phyloP scores from a whole-genome alignment of 2,797 vertebrate genomes.

The Alauda arvensis region DNA sequence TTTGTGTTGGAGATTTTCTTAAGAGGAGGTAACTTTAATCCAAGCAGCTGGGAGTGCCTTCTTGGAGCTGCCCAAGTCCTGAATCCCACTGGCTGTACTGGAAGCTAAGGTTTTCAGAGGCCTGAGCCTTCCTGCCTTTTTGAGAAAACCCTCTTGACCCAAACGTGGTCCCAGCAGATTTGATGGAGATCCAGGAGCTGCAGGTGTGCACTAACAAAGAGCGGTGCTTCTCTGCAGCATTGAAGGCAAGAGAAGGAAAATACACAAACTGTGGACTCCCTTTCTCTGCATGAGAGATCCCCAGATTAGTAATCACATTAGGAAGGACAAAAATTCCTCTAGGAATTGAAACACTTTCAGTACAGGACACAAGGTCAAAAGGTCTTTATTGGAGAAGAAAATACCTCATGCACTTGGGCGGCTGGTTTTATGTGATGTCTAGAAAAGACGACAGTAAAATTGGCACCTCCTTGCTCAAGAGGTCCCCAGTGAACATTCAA shows the following conservation, averaged over 20 bases:
- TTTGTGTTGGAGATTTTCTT: background rate
- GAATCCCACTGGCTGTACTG: background rate
- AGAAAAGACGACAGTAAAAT: conserved; percentile 50
- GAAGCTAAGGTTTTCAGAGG: background rate
- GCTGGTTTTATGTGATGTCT: conserved; percentile 40
- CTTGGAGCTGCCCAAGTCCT: background rate
- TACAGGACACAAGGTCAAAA: conserved; percentile 37
- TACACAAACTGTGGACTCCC: background rate
- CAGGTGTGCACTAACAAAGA: background rate
- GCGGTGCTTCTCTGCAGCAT: background rate
- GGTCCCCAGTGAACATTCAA: conserved; percentile 57
- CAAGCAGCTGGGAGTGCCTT: background rate
- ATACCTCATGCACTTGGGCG: conserved; percentile 23
- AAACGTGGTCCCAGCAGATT: background rate
- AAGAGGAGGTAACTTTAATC: background rate
- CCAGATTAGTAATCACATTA: conserved; percentile 42
- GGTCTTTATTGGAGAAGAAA: conserved; percentile 49
- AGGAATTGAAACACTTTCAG: conserved; percentile 24
- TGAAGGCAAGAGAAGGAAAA: background rate
- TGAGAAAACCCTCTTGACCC: background rate
- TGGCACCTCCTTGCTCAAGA: conserved; percentile 59
- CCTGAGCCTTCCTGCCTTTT: background rate
- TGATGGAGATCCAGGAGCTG: background rate
- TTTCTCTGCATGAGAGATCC: conserved; percentile 22
- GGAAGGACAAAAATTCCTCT: conserved; percentile 39